These are phyloP conservation scores for Lytechinus variegatus DNA, from an alignment of 35 echinoderm and acorn worm species.

Conservation along the genomic window DNA sequence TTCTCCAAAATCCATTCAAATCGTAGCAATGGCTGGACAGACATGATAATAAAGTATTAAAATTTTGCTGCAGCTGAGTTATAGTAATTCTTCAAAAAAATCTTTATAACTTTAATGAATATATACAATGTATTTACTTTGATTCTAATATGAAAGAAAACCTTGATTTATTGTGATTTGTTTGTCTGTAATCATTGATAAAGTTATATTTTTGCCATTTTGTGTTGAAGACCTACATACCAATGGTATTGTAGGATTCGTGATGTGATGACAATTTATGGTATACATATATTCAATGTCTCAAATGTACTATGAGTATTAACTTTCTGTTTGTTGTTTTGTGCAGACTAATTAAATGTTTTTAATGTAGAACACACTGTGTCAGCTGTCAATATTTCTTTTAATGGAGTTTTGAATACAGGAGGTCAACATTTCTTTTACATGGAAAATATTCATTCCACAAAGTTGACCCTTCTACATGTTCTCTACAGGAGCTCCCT, in stretches of 20 bases:
- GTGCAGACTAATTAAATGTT: neutral
- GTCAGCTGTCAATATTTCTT: neutral
- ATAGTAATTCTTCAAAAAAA: neutral
- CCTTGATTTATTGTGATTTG: neutral
- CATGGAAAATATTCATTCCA: no score
- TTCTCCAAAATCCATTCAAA: neutral
- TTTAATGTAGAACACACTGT: neutral
- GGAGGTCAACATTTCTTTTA: neutral
- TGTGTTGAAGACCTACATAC: neutral
- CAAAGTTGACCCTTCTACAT: no score
- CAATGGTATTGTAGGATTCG: neutral
- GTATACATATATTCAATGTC: neutral
- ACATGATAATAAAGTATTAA: neutral
- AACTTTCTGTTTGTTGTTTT: neutral
- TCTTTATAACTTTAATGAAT: neutral
- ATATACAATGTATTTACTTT: neutral
- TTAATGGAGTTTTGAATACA: neutral
- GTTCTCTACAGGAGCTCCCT: no score
- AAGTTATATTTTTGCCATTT: constrained; percentile 14
- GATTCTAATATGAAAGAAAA: neutral
- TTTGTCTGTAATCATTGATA: neutral
- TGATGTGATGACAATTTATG: constrained; percentile 3
- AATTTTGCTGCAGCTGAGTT: neutral
- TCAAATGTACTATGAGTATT: neutral
- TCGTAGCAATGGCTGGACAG: neutral